Evolutionary conservation across 2,888 invertebrate genomes (phyloP), one percentile per base, ranked within the genome.

Genomic region (Drosophila crucigera): DNA sequence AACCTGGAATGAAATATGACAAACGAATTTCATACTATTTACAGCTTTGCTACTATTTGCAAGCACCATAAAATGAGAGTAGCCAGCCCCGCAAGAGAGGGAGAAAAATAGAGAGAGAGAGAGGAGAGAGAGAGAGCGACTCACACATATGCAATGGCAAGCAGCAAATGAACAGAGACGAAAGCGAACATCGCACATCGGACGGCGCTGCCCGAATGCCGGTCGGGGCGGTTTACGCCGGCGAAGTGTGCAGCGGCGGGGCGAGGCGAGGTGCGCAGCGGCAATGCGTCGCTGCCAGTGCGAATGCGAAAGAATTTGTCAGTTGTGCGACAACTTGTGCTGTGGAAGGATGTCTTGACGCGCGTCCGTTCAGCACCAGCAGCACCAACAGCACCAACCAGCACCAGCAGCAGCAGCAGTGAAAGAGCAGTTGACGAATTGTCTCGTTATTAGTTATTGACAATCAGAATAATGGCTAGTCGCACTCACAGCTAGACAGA

Each of bases 311-410:
- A 82, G 85, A 90, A 83, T 83, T 86, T 74, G 66, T 92, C 92
- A 95, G 95, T 95, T 94, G 94, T 95, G 94, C 94, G 95, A 94
- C 95, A 95, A 94, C 94, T 94, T 95, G 94, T 95, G 95, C 94
- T 94, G 92, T 91, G 94, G 92, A 83, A 91, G 89, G 91, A 91
- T 87, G 91, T 91, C 91, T 93, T 94, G 92, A 94, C 94, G 92
- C 92, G 91, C 91, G 91, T 92, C 91, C 89, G 91, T 78, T 83
- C 78, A 78, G 47, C 75, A 73, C 53, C 65, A 52, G 52, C 61
- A 76, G 55, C 33, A 70, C 50, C 50, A 71, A 52, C 65, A 14
- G 35, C 35, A 35, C 33, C 33, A 31, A 7, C 31, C 25, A 28
- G 3, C 25, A 28, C 9, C 33, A 59, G 31, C 58, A 71, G 56